Evolutionary conservation across 2,888 invertebrate genomes (phyloP).

Genomic region (Atrina japonica): DNA sequence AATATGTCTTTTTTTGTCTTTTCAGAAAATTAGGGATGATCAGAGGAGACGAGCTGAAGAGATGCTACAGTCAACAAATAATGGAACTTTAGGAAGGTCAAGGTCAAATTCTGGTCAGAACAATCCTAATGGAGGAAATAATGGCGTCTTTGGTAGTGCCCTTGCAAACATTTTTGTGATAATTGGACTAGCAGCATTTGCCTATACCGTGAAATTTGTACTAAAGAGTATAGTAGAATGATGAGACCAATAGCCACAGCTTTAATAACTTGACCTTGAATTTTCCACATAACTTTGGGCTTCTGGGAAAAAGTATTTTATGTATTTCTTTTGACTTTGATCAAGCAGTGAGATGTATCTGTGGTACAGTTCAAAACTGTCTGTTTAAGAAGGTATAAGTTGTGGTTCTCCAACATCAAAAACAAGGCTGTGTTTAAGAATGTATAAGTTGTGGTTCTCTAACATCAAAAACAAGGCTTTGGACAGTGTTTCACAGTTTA

Average conservation of each 20-base stretch:
- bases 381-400: too few relatives aligned
- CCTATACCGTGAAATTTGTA: conserved; percentile 95
- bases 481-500: too few relatives aligned
- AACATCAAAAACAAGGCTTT: too few relatives aligned
- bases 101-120: conserved; percentile 49
- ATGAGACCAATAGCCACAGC: not conserved
- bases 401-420: too few relatives aligned
- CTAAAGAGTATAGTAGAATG: conserved; percentile 73
- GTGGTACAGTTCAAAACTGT: too few relatives aligned
- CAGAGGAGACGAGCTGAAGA: conserved; percentile 82
- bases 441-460: too few relatives aligned
- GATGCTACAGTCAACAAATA: conserved; percentile 76
- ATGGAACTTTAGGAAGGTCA: conserved; percentile 47
- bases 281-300: too few relatives aligned
- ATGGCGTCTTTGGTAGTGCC: conserved; percentile 82
- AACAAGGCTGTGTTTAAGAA: too few relatives aligned
- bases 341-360: too few relatives aligned
- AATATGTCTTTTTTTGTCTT: conserved; percentile 30
- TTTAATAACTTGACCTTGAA: too few relatives aligned
- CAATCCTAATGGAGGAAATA: conserved; percentile 51
- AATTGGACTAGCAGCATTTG: conserved; percentile 94
- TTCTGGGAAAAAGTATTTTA: too few relatives aligned
- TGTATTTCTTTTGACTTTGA: too few relatives aligned
- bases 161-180: conserved; percentile 93
- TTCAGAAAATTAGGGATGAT: conserved; percentile 82